Conservation (phyloP, 2,888 invertebrate species). For the Argynnis bischoffii region DNA sequence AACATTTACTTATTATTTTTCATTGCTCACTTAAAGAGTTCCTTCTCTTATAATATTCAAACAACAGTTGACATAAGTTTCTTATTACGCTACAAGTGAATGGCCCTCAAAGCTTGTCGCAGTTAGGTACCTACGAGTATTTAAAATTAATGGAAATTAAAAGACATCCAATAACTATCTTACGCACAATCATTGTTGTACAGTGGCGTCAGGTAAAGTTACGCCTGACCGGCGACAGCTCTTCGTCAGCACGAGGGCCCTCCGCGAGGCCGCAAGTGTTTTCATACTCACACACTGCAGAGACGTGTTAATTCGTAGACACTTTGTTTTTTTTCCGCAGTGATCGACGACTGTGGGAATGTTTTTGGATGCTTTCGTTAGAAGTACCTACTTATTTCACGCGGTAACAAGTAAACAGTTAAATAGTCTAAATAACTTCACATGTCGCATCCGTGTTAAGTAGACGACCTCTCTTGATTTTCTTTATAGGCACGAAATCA, state of each 20-base stretch:
- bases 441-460: slow-evolving; percentile 77
- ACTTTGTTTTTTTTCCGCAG: slow-evolving; percentile 76
- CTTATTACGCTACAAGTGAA: slow-evolving; percentile 57
- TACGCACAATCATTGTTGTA: slow-evolving; percentile 57
- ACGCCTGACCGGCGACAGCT: slow-evolving; percentile 58
- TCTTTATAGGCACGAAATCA: slow-evolving; percentile 58
- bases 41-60: slow-evolving; percentile 47
- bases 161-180: slow-evolving; percentile 69
- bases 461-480: slow-evolving; percentile 68
- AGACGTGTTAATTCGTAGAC: slow-evolving; percentile 82
- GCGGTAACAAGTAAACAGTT: slow-evolving; percentile 77
- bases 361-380: slow-evolving; percentile 77
- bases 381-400: slow-evolving; percentile 74
- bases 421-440: slow-evolving; percentile 60
- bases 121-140: slow-evolving; percentile 48
- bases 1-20: slow-evolving; percentile 25
- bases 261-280: slow-evolving; percentile 75
- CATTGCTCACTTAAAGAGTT: slow-evolving; percentile 34
- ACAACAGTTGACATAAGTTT: slow-evolving; percentile 56
- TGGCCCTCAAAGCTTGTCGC: slow-evolving; percentile 54
- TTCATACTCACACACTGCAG: slow-evolving; percentile 77
- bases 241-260: slow-evolving; percentile 77
- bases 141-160: slow-evolving; percentile 76
- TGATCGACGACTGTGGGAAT: slow-evolving; percentile 82
- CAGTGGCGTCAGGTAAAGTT: slow-evolving; percentile 55